Conservation (phyloP, 1,140 invertebrate species). For the Elymnias hypermnestra region DNA sequence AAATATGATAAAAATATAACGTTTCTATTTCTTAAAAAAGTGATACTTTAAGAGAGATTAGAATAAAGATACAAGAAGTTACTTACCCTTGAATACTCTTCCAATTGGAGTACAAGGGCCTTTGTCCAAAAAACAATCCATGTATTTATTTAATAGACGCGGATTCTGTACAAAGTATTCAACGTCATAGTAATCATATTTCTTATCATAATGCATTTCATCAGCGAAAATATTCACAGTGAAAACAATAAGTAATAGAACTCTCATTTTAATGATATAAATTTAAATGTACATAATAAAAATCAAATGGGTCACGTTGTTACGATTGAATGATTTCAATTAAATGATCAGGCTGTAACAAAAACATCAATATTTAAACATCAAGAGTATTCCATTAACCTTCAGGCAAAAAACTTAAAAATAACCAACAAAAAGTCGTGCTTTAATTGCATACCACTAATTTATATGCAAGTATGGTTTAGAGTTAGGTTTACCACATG, state of each 20-base stretch:
- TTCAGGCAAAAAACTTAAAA: background rate
- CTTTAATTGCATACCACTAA: too few relatives aligned
- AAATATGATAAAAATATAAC: too few relatives aligned
- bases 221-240: constrained; percentile 18
- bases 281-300: too few relatives aligned
- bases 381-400: too few relatives aligned
- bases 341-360: too few relatives aligned
- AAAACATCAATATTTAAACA: too few relatives aligned
- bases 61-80: constrained; percentile 47
- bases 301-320: too few relatives aligned
- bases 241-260: constrained; percentile 13
- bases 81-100: constrained; percentile 19
- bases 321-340: too few relatives aligned
- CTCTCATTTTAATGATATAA: background rate
- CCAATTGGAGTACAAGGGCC: constrained; percentile 15
- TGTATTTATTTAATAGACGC: constrained; percentile 24
- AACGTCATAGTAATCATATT: constrained; percentile 79
- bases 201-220: constrained; percentile 37
- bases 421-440: background rate
- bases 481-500: too few relatives aligned
- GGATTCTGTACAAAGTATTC: constrained; percentile 76
- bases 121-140: constrained; percentile 17
- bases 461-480: too few relatives aligned
- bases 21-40: too few relatives aligned
- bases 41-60: too few relatives aligned